Evolutionary conservation across 1,140 invertebrate species (phyloP).

Genomic region (Bradysia coprophila): DNA sequence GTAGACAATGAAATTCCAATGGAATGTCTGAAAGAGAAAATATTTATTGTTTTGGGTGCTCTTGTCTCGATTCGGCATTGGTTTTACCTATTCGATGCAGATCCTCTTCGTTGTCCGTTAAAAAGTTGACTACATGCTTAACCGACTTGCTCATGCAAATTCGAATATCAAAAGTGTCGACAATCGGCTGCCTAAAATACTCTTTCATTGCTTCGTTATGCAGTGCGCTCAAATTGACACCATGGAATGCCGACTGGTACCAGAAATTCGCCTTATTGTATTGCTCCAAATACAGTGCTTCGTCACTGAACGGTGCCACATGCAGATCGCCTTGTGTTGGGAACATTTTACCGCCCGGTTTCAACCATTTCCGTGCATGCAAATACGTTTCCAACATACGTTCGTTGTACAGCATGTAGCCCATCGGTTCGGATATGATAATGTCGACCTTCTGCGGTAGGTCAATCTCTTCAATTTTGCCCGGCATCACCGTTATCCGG

Average conservation of each 20-base stretch:
- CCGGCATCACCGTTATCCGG: conserved; percentile 81
- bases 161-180: conserved; percentile 96
- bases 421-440: conserved; percentile 99
- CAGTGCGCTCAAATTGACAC: conserved; percentile 83
- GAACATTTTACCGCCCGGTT: conserved; percentile 87
- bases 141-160: conserved; percentile 94
- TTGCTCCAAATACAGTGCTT: conserved; percentile 95
- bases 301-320: conserved; percentile 96
- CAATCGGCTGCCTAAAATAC: conserved; percentile 96
- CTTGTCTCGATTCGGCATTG: not conserved
- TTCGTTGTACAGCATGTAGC: conserved; percentile 99
- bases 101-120: conserved; percentile 81
- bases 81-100: conserved; percentile 71
- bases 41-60: not conserved
- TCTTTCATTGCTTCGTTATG: conserved; percentile 87
- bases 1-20: conserved; percentile 79
- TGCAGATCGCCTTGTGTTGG: conserved; percentile 91
- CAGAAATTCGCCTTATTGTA: conserved; percentile 98
- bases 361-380: conserved; percentile 96
- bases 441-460: conserved; percentile 90
- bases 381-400: conserved; percentile 98
- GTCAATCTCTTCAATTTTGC: conserved; percentile 97
- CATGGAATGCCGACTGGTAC: conserved; percentile 96
- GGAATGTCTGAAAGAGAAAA: conserved; percentile 54
- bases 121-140: conserved; percentile 90